Conservation (phyloP, 2,113 vertebrate genomes). For the Sceloporus tristichus region DNA sequence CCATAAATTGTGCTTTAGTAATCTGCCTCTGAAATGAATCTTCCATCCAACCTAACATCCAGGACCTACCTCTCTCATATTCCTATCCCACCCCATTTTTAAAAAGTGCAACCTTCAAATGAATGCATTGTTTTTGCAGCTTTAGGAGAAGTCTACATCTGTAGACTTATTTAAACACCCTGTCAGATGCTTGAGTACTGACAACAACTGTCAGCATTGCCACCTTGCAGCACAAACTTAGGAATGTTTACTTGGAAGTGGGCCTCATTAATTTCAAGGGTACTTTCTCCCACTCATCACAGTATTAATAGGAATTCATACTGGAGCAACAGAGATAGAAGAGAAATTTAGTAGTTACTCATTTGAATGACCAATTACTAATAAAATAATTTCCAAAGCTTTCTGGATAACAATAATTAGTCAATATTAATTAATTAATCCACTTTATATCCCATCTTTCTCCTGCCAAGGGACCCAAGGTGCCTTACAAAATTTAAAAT, state of each 20-base stretch:
- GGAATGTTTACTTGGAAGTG: background rate
- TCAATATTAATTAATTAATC: too few species aligned
- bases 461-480: too few species aligned
- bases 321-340: background rate
- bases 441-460: too few species aligned
- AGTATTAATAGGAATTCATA: background rate
- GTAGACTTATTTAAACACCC: background rate
- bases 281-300: background rate
- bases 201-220: background rate
- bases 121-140: background rate
- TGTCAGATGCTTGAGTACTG: background rate
- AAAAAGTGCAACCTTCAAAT: background rate
- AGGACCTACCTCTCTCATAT: slow-evolving; percentile 21
- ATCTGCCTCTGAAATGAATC: slow-evolving; percentile 44
- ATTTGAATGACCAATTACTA: background rate
- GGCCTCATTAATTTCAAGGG: background rate
- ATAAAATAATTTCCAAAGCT: background rate
- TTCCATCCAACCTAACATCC: slow-evolving; percentile 33
- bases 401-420: background rate
- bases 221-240: background rate
- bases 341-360: background rate
- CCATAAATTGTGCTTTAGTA: slow-evolving; percentile 19
- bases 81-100: background rate
- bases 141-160: background rate
- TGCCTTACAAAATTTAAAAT: too few species aligned